Evolutionary conservation across 2,113 vertebrate genomes (phyloP).

Genomic region (Gymnobelideus leadbeateri): DNA sequence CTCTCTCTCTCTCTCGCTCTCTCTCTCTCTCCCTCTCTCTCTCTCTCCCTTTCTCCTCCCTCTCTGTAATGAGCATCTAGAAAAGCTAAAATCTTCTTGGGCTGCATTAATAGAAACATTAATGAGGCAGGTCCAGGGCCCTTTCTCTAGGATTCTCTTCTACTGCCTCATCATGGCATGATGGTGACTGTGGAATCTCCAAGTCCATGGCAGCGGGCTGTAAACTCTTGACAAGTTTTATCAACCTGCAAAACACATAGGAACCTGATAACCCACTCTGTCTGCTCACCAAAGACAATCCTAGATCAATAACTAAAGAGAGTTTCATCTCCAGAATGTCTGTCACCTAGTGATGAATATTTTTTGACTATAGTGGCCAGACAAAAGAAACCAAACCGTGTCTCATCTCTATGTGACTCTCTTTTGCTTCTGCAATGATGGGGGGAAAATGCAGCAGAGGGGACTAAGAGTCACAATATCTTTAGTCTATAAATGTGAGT

Average conservation of each 20-base stretch:
- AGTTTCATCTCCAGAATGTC: background rate
- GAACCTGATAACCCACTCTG: background rate
- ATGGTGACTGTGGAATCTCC: background rate
- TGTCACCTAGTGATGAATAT: background rate
- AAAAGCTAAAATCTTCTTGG: background rate
- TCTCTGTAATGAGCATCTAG: background rate
- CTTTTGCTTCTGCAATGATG: background rate
- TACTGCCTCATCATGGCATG: background rate
- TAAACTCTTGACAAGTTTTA: background rate
- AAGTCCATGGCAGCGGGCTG: background rate
- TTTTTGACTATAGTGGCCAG: background rate
- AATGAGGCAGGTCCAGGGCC: background rate
- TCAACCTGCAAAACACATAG: background rate
- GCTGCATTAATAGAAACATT: background rate
- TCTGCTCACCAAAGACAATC: background rate
- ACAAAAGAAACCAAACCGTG: background rate
- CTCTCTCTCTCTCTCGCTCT: too few species aligned
- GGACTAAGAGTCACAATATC: background rate
- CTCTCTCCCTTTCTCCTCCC: too few species aligned
- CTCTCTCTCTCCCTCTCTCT: too few species aligned
- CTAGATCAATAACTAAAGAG: background rate
- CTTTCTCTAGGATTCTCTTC: background rate
- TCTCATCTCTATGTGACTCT: background rate
- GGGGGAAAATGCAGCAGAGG: background rate
- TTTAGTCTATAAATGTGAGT: background rate